Evolutionary conservation across 2,797 vertebrate species (phyloP).

Genomic region (Oreortyx pictus): DNA sequence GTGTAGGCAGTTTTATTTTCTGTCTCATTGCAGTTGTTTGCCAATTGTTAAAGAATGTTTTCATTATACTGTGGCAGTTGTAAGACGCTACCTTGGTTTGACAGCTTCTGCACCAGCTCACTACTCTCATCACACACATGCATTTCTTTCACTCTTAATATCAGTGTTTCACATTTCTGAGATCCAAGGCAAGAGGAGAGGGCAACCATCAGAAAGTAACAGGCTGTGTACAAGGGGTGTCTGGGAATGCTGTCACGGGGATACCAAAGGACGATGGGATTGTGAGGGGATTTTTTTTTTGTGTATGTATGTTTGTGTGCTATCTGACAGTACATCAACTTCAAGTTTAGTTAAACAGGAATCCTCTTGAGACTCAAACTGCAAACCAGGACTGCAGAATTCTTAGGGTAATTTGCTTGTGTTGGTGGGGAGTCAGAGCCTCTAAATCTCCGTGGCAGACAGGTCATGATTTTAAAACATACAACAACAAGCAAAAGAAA

Average conservation of each 20-base stretch:
- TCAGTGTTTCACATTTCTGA: neutral
- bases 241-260: neutral
- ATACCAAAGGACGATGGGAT: neutral
- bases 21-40: neutral
- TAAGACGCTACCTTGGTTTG: constrained; percentile 8
- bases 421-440: neutral
- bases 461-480: neutral
- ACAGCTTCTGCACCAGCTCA: neutral
- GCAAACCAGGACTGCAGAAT: neutral
- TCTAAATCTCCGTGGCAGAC: neutral
- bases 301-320: neutral
- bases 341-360: neutral
- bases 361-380: neutral
- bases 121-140: neutral
- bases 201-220: neutral
- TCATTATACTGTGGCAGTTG: neutral
- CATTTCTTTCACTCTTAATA: neutral
- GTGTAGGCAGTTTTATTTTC: neutral
- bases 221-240: neutral
- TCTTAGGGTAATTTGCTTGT: neutral
- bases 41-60: constrained; percentile 17
- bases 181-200: neutral
- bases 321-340: neutral
- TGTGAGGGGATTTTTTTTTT: neutral
- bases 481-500: too few species aligned